phyloP scores from a whole-genome alignment of 1,140 invertebrate genomes.

The Notospermus geniculatus region DNA sequence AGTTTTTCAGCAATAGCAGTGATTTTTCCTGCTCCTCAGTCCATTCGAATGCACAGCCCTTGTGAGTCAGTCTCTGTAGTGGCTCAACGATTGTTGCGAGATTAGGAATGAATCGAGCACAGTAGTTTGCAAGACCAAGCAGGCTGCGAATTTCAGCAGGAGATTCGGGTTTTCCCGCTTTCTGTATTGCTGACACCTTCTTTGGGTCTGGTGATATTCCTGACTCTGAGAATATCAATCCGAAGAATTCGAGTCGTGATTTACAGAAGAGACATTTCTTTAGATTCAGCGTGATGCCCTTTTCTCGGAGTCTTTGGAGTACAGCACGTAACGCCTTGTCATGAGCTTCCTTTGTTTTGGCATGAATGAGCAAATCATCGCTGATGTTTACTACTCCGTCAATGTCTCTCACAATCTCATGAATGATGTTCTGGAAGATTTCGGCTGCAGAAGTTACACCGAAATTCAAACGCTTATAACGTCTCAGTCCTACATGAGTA shows the following conservation, averaged over 20 bases:
- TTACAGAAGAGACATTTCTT: not conserved
- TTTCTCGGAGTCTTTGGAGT: not conserved
- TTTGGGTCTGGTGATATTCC: too few relatives aligned
- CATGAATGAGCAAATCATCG: constrained; percentile 5
- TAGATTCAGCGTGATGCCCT: not conserved
- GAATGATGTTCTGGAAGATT: constrained; percentile 13
- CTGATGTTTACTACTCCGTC: not conserved
- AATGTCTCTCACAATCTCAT: not conserved
- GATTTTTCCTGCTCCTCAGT: constrained; percentile 13
- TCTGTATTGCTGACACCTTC: too few relatives aligned
- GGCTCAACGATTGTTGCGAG: too few relatives aligned
- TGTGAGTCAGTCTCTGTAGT: too few relatives aligned
- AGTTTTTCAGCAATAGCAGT: not conserved
- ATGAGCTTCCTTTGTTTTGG: not conserved
- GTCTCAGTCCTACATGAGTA: not conserved
- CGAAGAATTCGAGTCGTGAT: constrained; percentile 10
- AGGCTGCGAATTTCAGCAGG: too few relatives aligned
- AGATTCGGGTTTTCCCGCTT: too few relatives aligned
- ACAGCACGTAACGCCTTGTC: not conserved
- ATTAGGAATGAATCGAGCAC: too few relatives aligned
- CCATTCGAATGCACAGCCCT: too few relatives aligned
- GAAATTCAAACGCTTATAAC: constrained; percentile 18
- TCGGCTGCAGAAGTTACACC: constrained; percentile 11
- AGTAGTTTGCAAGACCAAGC: too few relatives aligned
- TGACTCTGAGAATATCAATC: too few relatives aligned